Base-by-base conservation (phyloP, 2,888 invertebrate genomes). In the Spisula subtruncata region DNA sequence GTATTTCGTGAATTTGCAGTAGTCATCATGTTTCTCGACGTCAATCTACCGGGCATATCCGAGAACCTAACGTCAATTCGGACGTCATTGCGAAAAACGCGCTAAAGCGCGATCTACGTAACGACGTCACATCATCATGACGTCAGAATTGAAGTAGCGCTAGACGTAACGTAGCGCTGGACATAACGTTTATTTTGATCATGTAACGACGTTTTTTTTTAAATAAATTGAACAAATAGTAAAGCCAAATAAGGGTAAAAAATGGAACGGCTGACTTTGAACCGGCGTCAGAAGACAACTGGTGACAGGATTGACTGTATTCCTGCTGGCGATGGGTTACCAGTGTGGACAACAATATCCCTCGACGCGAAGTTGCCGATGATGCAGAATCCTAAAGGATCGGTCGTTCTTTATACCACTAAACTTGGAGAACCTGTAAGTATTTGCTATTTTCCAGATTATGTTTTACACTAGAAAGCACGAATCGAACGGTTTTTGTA, bases 291-390 rank as follows among this genome's bases (percentile, higher is more conserved):
- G 6, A 85, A 85, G 46, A 93, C 90, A 87, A 87, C 90, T 12
- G 91, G 89, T 1, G 94, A 94, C 83, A 90, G 87, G 41, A 86
- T 91, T 16, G 90, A 91, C 87, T 94, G 93, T 85, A 89, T 95
- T 16, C 95, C 95, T 12, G 94, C 93, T 16, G 95, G 95, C 0
- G 95, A 95, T 80, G 92, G 93, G 12, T 91, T 97, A 35, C 97
- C 97, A 1, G 88, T 97, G 88, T 97, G 97, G 97, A 97, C 97
- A 88, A 96, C 96, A 71, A 96, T 97, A 4, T 97, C 97, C 0
- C 93, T 97, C 94, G 97, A 97, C 93, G 96, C 97, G 89, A 97
- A 97, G 94, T 95, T 97, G 85, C 97, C 97, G 0, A 97, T 97
- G 88, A 97, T 97, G 25, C 97, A 97, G 94, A 97, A 97, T 96